Percentiles rank a stretch among this genome's conserved stretches.
Evolutionary conservation across 2,888 invertebrate species (phyloP).

Genomic region (Nephrotoma appendiculata): DNA sequence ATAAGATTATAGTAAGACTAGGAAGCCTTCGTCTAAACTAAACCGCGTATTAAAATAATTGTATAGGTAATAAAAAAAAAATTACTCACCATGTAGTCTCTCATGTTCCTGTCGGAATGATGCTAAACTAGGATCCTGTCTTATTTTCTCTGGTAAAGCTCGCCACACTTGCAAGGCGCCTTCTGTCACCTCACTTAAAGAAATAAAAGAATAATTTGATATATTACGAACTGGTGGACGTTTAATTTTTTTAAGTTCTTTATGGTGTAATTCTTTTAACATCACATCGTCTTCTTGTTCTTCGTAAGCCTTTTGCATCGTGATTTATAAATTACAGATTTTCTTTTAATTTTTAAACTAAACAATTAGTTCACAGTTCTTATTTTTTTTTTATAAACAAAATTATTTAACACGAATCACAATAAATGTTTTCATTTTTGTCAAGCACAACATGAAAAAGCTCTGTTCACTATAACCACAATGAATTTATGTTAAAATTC

Average conservation of each 20-base stretch:
- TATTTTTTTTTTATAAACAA: not conserved
- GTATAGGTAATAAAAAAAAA: not conserved
- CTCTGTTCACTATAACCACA: not conserved
- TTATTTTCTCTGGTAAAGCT: slow-evolving; percentile 49
- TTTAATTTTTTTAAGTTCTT: not conserved
- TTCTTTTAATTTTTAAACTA: not conserved
- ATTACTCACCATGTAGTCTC: slow-evolving; percentile 27
- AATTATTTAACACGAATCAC: not conserved
- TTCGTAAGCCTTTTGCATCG: not conserved
- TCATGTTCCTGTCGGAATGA: slow-evolving; percentile 38
- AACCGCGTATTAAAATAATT: not conserved
- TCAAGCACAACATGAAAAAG: not conserved
- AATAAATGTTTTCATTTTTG: not conserved
- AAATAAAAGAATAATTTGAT: slow-evolving; percentile 15
- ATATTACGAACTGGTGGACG: slow-evolving; percentile 2
- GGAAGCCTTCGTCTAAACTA: too few relatives aligned
- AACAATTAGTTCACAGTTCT: not conserved
- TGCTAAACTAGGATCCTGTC: slow-evolving; percentile 48
- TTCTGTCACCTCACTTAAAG: slow-evolving; percentile 43
- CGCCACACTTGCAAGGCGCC: slow-evolving; percentile 51
- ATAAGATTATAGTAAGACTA: too few relatives aligned
- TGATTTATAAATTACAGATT: not conserved
- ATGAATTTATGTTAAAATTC: too few relatives aligned
- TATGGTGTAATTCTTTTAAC: not conserved
- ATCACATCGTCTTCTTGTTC: not conserved